These are phyloP conservation scores for Vidua chalybeata DNA, from an alignment of 2,113 vertebrate species.

Conservation along the genomic window DNA sequence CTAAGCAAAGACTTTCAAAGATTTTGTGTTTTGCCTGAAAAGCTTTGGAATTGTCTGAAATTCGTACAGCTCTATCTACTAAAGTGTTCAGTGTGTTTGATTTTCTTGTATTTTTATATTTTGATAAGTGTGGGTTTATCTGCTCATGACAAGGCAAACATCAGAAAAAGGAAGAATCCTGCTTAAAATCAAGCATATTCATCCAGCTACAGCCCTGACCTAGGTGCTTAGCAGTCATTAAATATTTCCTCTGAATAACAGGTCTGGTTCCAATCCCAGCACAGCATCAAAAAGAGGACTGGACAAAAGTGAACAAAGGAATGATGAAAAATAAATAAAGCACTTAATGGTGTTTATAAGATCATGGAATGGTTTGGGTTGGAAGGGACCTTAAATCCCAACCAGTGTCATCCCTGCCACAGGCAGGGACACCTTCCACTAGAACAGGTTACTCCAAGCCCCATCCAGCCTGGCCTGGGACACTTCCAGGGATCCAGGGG, in stretches of 20 bases:
- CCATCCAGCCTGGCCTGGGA: fast-evolving
- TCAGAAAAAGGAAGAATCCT: not conserved
- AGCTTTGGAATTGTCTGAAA: not conserved
- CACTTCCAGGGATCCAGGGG: not conserved
- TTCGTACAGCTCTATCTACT: not conserved
- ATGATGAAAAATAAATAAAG: not conserved
- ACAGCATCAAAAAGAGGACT: not conserved
- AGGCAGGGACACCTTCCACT: not conserved
- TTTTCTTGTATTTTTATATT: not conserved
- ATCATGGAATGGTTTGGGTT: not conserved
- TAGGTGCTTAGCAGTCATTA: not conserved
- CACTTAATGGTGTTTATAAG: not conserved
- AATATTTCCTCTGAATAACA: not conserved
- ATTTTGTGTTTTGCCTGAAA: not conserved
- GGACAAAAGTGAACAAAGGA: not conserved
- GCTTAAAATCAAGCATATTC: not conserved
- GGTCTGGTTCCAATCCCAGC: not conserved
- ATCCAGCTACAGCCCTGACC: not conserved
- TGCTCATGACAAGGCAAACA: not conserved
- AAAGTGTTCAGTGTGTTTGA: not conserved
- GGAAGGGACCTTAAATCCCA: not conserved
- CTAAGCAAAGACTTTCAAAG: not conserved
- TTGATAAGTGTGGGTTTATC: not conserved
- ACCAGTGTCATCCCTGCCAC: not conserved
- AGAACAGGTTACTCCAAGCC: fast-evolving